Evolutionary conservation across 2,113 vertebrate species (phyloP), one percentile per base, ranked within the genome.

Genomic region (Anhinga rufa): DNA sequence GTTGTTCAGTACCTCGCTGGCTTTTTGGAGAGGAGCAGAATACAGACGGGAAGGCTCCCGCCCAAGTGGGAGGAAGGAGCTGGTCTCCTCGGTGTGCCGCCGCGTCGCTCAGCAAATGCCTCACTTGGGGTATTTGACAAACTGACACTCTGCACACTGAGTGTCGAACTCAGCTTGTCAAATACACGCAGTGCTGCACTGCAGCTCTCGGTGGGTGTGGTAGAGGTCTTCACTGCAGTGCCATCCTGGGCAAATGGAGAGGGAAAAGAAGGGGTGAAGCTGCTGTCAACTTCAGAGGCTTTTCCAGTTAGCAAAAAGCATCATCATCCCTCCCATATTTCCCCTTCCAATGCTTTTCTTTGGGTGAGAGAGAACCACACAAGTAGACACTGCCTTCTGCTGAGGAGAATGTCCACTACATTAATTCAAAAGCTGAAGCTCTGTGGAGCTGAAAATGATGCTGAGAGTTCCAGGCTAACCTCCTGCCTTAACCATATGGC

Each of bases 101-200:
- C 6, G 8, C 34, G 98, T 9, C 79, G 98, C 95, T 98, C 95
- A 58, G 97, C 98, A 98, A 94, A 93, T 99, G 98, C 98, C 98
- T 98, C 99, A 98, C 99, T 99, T 99, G 98, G 99, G 98, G 99
- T 99, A 99, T 99, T 99, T 99, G 99, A 99, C 99, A 99, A 99
- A 99, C 99, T 99, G 99, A 99, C 99, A 99, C 99, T 99, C 98
- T 98, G 97, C 96, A 98, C 95, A 99, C 71, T 97, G 98, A 99
- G 99, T 99, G 99, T 99, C 98, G 54, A 97, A 99, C 98, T 99
- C 99, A 99, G 99, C 98, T 99, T 99, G 98, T 99, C 99, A 99
- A 99, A 99, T 99, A 99, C 99, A 99, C 99, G 98, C 98, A 99
- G 99, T 93, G 99, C 98, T 95, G 97, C 98, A 99, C 98, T 95